Conservation (phyloP, 2,888 invertebrate genomes). For the Hyppa rectilinea region DNA sequence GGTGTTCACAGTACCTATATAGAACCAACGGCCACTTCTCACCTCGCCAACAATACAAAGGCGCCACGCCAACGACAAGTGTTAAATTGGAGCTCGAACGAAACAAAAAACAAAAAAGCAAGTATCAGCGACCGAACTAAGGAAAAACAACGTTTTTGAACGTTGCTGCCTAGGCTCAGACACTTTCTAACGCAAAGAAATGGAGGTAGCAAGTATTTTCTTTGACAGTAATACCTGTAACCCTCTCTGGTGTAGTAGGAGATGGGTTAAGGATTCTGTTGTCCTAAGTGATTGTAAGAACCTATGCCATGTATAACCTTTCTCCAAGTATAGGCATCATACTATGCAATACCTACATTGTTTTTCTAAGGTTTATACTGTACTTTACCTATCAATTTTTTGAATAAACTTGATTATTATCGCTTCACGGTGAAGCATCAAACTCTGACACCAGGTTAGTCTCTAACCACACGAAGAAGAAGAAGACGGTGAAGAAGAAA, state of each 20-base stretch:
- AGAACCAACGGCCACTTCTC: conserved; percentile 53
- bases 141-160: conserved; percentile 58
- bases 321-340: no score
- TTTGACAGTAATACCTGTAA: not conserved
- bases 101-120: conserved; percentile 69
- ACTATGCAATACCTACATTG: no score
- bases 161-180: conserved; percentile 55
- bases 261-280: not conserved
- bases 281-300: no score
- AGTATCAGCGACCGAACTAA: conserved; percentile 59
- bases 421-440: no score
- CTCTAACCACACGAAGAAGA: no score
- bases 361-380: no score
- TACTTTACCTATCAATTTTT: no score
- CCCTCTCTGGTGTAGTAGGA: not conserved
- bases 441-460: no score
- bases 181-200: conserved; percentile 60
- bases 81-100: conserved; percentile 78
- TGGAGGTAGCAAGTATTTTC: conserved; percentile 19
- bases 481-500: not conserved
- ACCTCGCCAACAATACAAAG: conserved; percentile 56
- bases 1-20: no score
- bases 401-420: no score
- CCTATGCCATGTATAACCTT: no score
- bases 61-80: conserved; percentile 80